Conservation (phyloP, 2,797 vertebrate species). For the Squalus acanthias region DNA sequence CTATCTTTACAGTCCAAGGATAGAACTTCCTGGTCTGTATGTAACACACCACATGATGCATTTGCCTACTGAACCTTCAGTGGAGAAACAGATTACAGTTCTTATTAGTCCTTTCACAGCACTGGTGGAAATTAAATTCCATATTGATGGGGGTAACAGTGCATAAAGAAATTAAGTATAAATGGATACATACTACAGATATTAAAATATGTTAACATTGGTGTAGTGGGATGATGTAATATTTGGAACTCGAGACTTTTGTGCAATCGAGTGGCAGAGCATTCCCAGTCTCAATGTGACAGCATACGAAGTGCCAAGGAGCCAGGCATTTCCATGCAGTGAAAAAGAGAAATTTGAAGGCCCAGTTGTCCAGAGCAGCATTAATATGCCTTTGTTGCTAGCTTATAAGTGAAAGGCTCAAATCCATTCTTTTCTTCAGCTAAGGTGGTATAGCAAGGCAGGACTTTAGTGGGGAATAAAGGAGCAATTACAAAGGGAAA, state of each 20-base stretch:
- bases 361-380: neutral
- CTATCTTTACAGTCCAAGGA: neutral
- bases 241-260: neutral
- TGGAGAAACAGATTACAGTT: neutral
- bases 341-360: neutral
- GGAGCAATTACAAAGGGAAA: neutral
- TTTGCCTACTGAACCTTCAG: neutral
- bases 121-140: neutral
- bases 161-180: neutral
- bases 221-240: neutral
- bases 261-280: neutral
- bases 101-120: neutral
- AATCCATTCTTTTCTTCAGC: neutral
- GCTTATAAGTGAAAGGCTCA: neutral
- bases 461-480: neutral
- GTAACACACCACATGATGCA: neutral
- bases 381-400: neutral
- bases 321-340: no score
- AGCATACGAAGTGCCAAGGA: neutral
- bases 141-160: neutral
- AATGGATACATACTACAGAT: neutral
- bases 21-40: neutral
- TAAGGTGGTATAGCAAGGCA: neutral
- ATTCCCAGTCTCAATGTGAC: neutral
- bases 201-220: neutral